Percentiles rank a stretch among this genome's conserved stretches.
Evolutionary conservation across 2,797 vertebrate species (phyloP).

Genomic region (Capromys pilorides): DNA sequence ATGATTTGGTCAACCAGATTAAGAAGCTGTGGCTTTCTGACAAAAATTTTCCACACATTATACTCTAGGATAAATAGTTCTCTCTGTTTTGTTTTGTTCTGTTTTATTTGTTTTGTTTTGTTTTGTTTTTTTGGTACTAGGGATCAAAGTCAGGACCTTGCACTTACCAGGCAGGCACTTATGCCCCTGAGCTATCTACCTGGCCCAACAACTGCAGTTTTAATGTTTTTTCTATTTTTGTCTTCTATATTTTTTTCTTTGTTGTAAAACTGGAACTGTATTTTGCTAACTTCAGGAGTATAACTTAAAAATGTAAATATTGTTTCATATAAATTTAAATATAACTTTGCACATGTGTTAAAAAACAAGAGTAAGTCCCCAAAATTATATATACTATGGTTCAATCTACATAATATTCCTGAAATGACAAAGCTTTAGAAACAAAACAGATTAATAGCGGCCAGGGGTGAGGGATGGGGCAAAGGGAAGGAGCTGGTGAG

Average conservation of each 20-base stretch:
- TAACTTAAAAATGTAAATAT: neutral
- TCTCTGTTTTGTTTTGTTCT: too few species aligned
- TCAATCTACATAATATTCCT: neutral
- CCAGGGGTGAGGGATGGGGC: neutral
- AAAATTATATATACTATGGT: neutral
- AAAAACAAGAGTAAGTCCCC: neutral
- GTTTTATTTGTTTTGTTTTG: too few species aligned
- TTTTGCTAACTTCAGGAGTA: neutral
- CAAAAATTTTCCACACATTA: neutral
- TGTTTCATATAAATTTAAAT: neutral
- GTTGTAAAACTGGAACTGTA: neutral
- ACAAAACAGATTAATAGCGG: neutral
- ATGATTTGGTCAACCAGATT: neutral
- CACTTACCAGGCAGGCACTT: too few species aligned
- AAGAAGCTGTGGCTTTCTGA: neutral
- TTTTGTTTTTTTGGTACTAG: too few species aligned
- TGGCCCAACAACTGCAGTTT: too few species aligned
- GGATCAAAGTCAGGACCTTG: too few species aligned
- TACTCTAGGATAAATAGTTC: neutral
- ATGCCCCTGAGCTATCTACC: too few species aligned
- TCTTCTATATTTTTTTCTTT: neutral
- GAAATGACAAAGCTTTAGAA: conserved; percentile 35
- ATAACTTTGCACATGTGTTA: neutral
- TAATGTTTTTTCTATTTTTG: neutral
- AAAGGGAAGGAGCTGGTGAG: neutral